phyloP scores from a whole-genome alignment of 2,113 vertebrate species.

The Calonectris borealis region DNA sequence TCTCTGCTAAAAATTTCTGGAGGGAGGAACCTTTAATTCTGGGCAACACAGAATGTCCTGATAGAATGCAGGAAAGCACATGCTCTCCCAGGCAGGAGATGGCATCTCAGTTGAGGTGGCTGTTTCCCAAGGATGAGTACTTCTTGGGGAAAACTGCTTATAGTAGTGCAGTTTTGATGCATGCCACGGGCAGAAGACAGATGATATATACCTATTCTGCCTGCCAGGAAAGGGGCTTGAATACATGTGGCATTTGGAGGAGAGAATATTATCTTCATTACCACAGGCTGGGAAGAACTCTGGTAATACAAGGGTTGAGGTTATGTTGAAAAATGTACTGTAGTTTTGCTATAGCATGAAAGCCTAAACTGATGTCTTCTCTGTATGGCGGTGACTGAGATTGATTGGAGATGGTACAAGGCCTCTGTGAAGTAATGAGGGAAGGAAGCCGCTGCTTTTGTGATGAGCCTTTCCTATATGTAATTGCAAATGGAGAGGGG shows the following conservation, averaged over 20 bases:
- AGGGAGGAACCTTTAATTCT: neutral
- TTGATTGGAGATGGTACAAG: constrained; percentile 1
- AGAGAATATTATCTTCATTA: neutral
- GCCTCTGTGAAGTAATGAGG: constrained; percentile 38
- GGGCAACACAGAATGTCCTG: neutral
- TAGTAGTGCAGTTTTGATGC: neutral
- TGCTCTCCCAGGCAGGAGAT: neutral
- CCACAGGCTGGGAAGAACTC: neutral
- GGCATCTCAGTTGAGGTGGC: neutral
- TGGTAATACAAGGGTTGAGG: neutral
- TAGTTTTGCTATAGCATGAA: neutral
- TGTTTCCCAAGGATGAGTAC: neutral
- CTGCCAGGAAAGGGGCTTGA: neutral
- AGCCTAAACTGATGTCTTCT: neutral
- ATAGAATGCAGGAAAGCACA: neutral
- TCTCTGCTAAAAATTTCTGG: neutral
- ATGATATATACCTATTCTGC: neutral
- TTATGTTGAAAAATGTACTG: neutral
- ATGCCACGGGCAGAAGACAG: neutral
- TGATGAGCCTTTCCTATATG: constrained; percentile 10
- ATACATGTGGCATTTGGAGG: neutral
- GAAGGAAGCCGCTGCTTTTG: neutral
- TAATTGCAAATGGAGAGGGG: constrained; percentile 38
- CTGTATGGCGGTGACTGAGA: constrained; percentile 3
- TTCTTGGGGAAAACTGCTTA: neutral